Percentiles rank a stretch among this genome's conserved stretches.
These are phyloP conservation scores for Nemopilema nomurai DNA, from an alignment of 30 jellyfish, hydroid and myxozoan genomes.

Conservation along the genomic window DNA sequence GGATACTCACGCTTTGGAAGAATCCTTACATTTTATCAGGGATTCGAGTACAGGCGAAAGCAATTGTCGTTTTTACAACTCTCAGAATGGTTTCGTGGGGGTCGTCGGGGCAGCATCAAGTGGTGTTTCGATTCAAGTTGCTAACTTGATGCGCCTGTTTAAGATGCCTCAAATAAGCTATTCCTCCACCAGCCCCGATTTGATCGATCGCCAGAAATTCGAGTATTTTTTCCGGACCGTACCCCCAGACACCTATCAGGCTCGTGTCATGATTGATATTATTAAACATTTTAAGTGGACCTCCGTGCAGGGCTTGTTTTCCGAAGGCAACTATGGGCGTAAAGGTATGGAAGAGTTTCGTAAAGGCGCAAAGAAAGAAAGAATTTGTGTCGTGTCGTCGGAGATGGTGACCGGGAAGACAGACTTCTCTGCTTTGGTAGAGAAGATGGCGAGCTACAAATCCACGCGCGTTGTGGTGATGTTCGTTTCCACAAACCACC, in stretches of 20 bases:
- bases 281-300: slow-evolving; percentile 62
- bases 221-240: slow-evolving; percentile 81
- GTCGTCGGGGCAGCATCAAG: slow-evolving; percentile 91
- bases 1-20: slow-evolving; percentile 83
- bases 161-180: slow-evolving; percentile 83
- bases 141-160: slow-evolving; percentile 76
- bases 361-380: slow-evolving; percentile 28
- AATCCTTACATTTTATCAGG: slow-evolving; percentile 45
- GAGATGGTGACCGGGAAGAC: slow-evolving; percentile 19
- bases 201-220: slow-evolving; percentile 72
- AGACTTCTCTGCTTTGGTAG: slow-evolving; percentile 22
- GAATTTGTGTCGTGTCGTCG: slow-evolving; percentile 57
- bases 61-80: slow-evolving; percentile 11
- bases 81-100: slow-evolving; percentile 42
- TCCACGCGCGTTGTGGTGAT: slow-evolving; percentile 69
- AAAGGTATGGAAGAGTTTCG: slow-evolving; percentile 75
- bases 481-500: slow-evolving; percentile 40
- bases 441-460: slow-evolving; percentile 8
- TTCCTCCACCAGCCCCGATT: slow-evolving; percentile 82
- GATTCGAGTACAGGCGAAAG: slow-evolving; percentile 20
- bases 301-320: slow-evolving; percentile 60
- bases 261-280: slow-evolving; percentile 78
- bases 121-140: slow-evolving; percentile 78
- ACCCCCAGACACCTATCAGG: slow-evolving; percentile 88
- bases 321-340: slow-evolving; percentile 86